Evolutionary conservation across 2,797 vertebrate species (phyloP).

Genomic region (Poeciliopsis gracilis): DNA sequence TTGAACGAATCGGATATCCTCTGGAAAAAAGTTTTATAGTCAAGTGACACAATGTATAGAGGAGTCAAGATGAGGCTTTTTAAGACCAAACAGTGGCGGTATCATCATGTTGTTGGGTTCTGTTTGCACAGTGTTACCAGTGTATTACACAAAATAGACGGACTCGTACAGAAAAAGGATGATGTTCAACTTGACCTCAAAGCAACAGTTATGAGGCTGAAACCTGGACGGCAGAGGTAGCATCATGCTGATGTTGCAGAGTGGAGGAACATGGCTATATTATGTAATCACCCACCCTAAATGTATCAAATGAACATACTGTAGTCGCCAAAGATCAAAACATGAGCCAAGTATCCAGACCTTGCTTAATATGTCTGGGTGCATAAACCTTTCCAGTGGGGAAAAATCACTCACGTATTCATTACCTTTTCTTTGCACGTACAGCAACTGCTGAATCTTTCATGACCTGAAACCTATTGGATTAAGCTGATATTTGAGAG

Average conservation of each 20-base stretch:
- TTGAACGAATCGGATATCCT: neutral
- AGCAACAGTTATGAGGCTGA: neutral
- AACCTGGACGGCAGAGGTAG: neutral
- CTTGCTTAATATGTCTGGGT: neutral
- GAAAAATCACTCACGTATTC: constrained; percentile 1
- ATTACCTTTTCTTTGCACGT: constrained; percentile 38
- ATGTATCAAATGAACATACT: neutral
- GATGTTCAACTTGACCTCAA: neutral
- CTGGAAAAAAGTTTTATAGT: neutral
- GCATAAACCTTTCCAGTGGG: constrained; percentile 20
- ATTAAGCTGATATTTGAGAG: constrained; percentile 55
- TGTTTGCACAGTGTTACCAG: neutral
- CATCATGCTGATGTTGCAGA: neutral
- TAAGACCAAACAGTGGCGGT: neutral
- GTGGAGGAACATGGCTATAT: neutral
- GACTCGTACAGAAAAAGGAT: neutral
- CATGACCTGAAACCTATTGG: constrained; percentile 47
- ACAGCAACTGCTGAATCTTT: constrained; percentile 37
- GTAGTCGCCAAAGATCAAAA: neutral
- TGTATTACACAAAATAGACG: neutral
- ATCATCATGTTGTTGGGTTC: neutral
- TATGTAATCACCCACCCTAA: neutral
- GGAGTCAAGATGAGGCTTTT: neutral
- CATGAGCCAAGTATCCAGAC: neutral
- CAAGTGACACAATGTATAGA: neutral